phyloP scores from a whole-genome alignment of 2,888 invertebrate species.

The Tenthredo amoena region DNA sequence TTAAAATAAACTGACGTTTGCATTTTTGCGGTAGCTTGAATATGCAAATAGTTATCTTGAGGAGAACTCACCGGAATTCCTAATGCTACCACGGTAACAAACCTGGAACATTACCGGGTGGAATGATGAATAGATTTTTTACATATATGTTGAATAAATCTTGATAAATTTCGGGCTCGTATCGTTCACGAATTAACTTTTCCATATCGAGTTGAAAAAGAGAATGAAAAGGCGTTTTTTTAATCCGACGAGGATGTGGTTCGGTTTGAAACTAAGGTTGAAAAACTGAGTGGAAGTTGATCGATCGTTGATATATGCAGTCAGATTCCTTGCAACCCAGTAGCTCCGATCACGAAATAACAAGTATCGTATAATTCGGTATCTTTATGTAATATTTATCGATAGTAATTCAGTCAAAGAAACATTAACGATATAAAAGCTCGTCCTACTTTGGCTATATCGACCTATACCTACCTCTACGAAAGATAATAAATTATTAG shows the following conservation, averaged over 20 bases:
- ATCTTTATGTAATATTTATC: neutral
- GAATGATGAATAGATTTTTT: neutral
- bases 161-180: neutral
- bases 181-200: too few relatives aligned
- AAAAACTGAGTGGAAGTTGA: neutral
- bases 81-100: neutral
- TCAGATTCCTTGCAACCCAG: neutral
- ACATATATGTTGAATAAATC: neutral
- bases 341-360: neutral
- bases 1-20: slow-evolving; percentile 50
- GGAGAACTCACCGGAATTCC: neutral
- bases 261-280: neutral
- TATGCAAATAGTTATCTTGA: slow-evolving; percentile 49
- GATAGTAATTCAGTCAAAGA: slow-evolving; percentile 9
- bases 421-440: neutral
- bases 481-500: slow-evolving; percentile 10
- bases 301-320: neutral
- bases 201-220: too few relatives aligned
- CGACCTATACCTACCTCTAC: neutral
- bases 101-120: neutral
- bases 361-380: neutral
- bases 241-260: neutral
- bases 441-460: neutral
- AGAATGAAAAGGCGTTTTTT: too few relatives aligned
- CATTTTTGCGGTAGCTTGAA: slow-evolving; percentile 42